Percentiles rank a stretch among this genome's conserved stretches.
Conservation (phyloP, 2,113 vertebrate species). For the Syngnathoides biaculeatus region DNA sequence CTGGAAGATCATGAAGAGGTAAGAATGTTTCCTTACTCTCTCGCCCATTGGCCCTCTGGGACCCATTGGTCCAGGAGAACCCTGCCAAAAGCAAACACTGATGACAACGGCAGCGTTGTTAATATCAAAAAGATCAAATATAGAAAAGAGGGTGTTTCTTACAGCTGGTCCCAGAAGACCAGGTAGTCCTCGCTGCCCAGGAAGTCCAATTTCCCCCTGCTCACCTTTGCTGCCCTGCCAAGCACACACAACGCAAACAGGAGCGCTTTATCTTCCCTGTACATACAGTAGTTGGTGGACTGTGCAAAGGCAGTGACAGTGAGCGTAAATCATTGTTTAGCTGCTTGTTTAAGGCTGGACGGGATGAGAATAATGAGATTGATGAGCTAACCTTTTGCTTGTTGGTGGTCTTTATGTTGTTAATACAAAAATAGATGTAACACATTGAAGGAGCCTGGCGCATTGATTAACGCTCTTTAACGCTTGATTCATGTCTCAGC, state of each 20-base stretch:
- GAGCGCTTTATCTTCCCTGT: slow-evolving; percentile 45
- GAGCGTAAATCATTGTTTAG: slow-evolving; percentile 46
- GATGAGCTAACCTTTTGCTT: neutral
- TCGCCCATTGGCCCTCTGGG: slow-evolving; percentile 75
- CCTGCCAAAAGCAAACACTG: slow-evolving; percentile 55
- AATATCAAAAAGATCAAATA: slow-evolving; percentile 10
- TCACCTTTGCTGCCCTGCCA: slow-evolving; percentile 78
- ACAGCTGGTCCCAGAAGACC: slow-evolving; percentile 70
- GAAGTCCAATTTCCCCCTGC: slow-evolving; percentile 74
- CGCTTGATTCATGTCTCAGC: too few species aligned
- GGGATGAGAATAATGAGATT: neutral
- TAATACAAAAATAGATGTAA: neutral
- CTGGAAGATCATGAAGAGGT: neutral
- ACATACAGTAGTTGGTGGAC: slow-evolving; percentile 55
- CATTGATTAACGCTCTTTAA: too few species aligned
- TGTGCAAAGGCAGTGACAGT: slow-evolving; percentile 39
- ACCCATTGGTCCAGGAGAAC: slow-evolving; percentile 69
- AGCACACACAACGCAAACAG: slow-evolving; percentile 54
- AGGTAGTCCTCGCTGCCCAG: slow-evolving; percentile 75
- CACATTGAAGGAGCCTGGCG: neutral
- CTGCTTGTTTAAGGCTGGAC: slow-evolving; percentile 1
- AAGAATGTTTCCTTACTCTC: slow-evolving; percentile 63
- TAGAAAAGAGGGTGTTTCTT: slow-evolving; percentile 35
- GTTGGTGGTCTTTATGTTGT: neutral
- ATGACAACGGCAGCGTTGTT: neutral